Conservation (phyloP, 2,888 invertebrate species). For the Oscheius sp. region DNA sequence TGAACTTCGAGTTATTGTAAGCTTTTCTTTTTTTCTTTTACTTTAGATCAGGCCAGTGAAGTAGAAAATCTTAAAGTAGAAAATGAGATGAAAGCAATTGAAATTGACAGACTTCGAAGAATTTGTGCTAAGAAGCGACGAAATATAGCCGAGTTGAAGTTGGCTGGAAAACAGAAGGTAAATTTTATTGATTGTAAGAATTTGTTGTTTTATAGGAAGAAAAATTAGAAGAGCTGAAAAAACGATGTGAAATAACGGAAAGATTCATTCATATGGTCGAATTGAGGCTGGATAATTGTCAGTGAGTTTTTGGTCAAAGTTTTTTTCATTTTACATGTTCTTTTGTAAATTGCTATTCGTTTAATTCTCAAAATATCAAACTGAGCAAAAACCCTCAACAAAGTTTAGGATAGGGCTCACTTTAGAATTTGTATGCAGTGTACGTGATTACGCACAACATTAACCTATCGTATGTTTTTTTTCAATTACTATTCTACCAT, state of each 20-base stretch:
- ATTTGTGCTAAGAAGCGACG: constrained; percentile 10
- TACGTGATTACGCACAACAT: too few species aligned
- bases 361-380: too few species aligned
- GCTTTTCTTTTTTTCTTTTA: not conserved
- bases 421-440: too few species aligned
- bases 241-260: not conserved
- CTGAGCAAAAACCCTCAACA: too few species aligned
- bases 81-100: not conserved
- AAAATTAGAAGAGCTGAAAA: not conserved
- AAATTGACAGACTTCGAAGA: not conserved
- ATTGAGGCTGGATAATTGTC: not conserved
- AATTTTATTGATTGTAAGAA: not conserved
- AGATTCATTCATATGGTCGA: not conserved
- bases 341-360: too few species aligned
- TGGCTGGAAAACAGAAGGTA: not conserved
- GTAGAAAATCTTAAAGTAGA: not conserved
- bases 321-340: too few species aligned
- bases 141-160: constrained; percentile 5
- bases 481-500: too few species aligned
- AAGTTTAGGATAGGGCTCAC: too few species aligned
- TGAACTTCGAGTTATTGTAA: not conserved
- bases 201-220: not conserved
- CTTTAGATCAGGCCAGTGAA: not conserved
- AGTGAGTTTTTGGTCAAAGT: not conserved
- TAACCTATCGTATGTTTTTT: too few species aligned